These are phyloP conservation scores for Drosophila micromelanica DNA, from an alignment of 1,140 invertebrate genomes.

Conservation along the genomic window DNA sequence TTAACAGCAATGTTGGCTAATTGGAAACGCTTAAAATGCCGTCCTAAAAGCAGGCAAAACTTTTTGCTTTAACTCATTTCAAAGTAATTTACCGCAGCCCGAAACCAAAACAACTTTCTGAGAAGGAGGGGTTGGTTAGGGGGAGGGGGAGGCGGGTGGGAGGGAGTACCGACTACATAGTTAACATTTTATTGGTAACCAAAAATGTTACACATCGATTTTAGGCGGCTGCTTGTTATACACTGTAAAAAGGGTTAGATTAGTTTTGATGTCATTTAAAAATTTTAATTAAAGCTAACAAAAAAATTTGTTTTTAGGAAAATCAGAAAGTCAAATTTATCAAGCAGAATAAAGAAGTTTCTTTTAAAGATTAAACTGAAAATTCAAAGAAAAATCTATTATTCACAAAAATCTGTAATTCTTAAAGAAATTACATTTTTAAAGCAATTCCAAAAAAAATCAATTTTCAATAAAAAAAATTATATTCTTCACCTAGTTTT, in stretches of 20 bases:
- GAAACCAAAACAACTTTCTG: slow-evolving; percentile 34
- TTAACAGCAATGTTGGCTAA: slow-evolving; percentile 50
- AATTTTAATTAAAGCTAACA: too few relatives aligned
- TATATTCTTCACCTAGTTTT: too few relatives aligned
- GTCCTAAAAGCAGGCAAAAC: slow-evolving; percentile 45
- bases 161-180: slow-evolving; percentile 30
- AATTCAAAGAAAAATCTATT: too few relatives aligned
- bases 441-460: too few relatives aligned
- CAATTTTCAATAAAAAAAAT: too few relatives aligned
- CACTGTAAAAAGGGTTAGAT: neutral
- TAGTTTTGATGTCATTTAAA: neutral
- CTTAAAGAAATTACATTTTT: too few relatives aligned
- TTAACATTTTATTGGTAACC: slow-evolving; percentile 79
- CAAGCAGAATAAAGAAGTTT: too few relatives aligned
- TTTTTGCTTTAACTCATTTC: slow-evolving; percentile 66
- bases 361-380: too few relatives aligned
- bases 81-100: slow-evolving; percentile 76
- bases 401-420: too few relatives aligned
- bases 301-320: too few relatives aligned
- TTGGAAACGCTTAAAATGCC: slow-evolving; percentile 67
- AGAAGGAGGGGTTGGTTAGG: neutral
- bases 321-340: too few relatives aligned
- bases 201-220: slow-evolving; percentile 79
- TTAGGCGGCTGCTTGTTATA: slow-evolving; percentile 17
- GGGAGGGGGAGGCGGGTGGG: neutral